Evolutionary conservation across 2,888 invertebrate genomes (phyloP).

Genomic region (Thelaira solivaga): DNA sequence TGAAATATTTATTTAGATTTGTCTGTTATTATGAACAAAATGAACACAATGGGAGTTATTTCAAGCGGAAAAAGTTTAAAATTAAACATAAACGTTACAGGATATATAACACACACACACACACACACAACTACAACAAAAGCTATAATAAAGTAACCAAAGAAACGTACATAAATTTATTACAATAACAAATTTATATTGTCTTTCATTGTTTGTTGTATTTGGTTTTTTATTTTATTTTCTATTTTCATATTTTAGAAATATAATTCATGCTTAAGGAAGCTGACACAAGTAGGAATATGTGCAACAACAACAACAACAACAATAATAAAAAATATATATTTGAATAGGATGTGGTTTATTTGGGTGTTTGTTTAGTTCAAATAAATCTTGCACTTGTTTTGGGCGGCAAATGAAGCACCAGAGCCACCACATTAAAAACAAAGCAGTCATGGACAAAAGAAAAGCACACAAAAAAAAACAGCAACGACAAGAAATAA

Average conservation of each 20-base stretch:
- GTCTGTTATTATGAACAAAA: slow-evolving; percentile 24
- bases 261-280: too few species aligned
- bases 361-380: not conserved
- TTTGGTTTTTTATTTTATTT: too few species aligned
- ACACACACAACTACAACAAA: slow-evolving; percentile 62
- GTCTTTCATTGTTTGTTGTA: too few species aligned
- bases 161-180: too few species aligned
- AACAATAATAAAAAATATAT: not conserved
- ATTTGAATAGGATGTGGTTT: not conserved
- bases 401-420: not conserved
- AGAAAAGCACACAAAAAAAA: slow-evolving; percentile 19
- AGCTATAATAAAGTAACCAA: slow-evolving; percentile 47
- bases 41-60: slow-evolving; percentile 67
- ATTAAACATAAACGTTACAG: slow-evolving; percentile 76
- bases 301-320: too few species aligned
- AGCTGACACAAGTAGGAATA: too few species aligned
- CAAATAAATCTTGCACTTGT: slow-evolving; percentile 33
- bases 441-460: not conserved
- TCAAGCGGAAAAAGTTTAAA: slow-evolving; percentile 75
- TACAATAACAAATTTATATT: slow-evolving; percentile 53
- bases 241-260: too few species aligned
- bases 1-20: slow-evolving; percentile 9
- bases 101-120: slow-evolving; percentile 67
- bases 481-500: slow-evolving; percentile 20
- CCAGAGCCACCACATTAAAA: not conserved